Evolutionary conservation across 2,888 invertebrate genomes (phyloP).

Genomic region (Podabrus alpinus): DNA sequence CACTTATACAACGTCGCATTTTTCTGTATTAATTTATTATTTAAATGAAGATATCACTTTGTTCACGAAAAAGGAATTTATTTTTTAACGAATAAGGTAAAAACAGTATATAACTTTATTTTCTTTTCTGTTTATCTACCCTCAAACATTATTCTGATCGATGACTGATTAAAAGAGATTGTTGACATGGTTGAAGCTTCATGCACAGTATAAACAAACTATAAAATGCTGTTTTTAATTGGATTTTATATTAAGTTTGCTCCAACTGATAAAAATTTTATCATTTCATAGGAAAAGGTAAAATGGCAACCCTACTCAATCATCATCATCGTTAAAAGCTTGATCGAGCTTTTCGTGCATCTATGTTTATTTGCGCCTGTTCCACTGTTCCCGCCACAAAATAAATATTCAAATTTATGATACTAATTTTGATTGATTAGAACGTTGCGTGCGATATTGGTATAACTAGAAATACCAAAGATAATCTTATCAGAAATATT

Average conservation of each 20-base stretch:
- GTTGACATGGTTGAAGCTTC: slow-evolving; percentile 12
- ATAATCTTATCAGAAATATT: not conserved
- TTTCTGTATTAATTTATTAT: not conserved
- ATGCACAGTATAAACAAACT: slow-evolving; percentile 2
- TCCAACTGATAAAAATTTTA: not conserved
- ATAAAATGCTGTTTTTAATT: not conserved
- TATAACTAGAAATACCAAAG: not conserved
- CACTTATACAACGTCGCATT: not conserved
- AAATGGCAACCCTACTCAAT: not conserved
- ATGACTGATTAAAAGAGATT: slow-evolving; percentile 23
- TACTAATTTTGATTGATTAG: not conserved
- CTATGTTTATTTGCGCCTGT: not conserved
- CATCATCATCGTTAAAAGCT: not conserved
- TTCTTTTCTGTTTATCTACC: slow-evolving; percentile 13
- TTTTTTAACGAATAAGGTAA: not conserved
- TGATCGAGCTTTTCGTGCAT: not conserved
- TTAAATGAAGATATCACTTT: not conserved
- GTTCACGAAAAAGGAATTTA: not conserved
- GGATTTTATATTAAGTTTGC: not conserved
- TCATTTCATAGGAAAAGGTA: not conserved
- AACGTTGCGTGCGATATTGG: not conserved
- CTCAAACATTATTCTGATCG: slow-evolving; percentile 14
- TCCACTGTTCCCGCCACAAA: not conserved
- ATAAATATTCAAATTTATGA: not conserved
- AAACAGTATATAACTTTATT: not conserved